Evolutionary conservation across 1,140 invertebrate genomes (phyloP), one percentile per base, ranked within the genome.

Genomic region (Ceratina japonica): DNA sequence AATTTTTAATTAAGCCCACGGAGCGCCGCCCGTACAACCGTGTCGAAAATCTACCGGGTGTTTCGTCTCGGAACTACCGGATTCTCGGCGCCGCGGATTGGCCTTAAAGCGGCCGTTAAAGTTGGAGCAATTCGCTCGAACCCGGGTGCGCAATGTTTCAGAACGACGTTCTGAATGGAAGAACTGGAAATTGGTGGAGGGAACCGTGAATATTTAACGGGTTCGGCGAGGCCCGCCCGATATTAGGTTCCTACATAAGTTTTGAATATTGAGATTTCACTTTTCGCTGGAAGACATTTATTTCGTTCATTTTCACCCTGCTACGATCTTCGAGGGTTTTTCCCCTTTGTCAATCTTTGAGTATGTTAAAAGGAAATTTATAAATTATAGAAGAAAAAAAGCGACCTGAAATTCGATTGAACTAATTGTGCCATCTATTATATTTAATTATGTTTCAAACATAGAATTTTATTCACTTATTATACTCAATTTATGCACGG

Each of bases 1-100:
- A 85, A 85, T 85, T 85, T 85, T 85, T 85, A 85, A 85, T 85
- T 85, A 85, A 85, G 71, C 78, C 71, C 83, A 66, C 31, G 66
- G 54, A 75, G 70, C 59, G 69, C 22, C 44, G 15, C 10, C 66
- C 54, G 56, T 31, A 66, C 51, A 20, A 63, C 51, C 73, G 31
- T 8, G 52, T 63, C 66, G 54, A 82, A 82, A 75, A 85, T 79
- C 72, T 52, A 65, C 37, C 51, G 70, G 52, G 80, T 74, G 83
- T 81, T 73, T 76, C 56, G 65, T 22, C 3, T 22, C 13, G 0
- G 27, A 70, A 76, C 54, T 20, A 7, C 62, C 51, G n/a, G 22
- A 49, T 52, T 20, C 18, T 12, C 5, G 2, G 18, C 7, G 5
- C 44, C 37, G 18, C 15, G 16, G 31, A 62, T 75, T 24, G 20